phyloP scores from a whole-genome alignment of 2,113 vertebrate genomes.

The Dromaius novaehollandiae region DNA sequence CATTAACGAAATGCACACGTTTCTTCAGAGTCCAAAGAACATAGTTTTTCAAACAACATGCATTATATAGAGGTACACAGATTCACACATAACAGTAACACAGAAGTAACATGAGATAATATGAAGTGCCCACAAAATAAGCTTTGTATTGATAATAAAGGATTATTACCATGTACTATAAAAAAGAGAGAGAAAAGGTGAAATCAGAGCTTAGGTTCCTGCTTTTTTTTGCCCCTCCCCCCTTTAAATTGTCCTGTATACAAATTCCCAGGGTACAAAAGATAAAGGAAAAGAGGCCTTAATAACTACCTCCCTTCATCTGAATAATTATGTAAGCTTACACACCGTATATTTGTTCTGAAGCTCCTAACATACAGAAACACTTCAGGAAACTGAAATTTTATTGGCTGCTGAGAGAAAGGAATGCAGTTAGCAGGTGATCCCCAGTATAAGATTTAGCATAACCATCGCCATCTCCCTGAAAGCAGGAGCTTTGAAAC shows the following conservation, averaged over 20 bases:
- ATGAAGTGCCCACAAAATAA: rapidly evolving
- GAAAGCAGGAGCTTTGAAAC: rapidly evolving
- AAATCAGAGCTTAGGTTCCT: not conserved
- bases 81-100: not conserved
- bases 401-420: not conserved
- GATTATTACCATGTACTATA: not conserved
- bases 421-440: not conserved
- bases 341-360: rapidly evolving
- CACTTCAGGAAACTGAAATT: rapidly evolving
- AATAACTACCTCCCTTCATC: not conserved
- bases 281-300: not conserved
- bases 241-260: not conserved
- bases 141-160: not conserved
- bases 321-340: rapidly evolving
- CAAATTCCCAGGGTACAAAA: not conserved
- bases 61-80: not conserved
- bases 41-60: not conserved
- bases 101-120: not conserved
- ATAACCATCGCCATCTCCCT: not conserved
- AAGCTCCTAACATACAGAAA: not conserved
- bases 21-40: not conserved
- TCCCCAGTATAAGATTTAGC: rapidly evolving
- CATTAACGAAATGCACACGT: rapidly evolving
- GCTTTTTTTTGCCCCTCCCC: not conserved
- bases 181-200: not conserved